phyloP scores from a whole-genome alignment of 2,113 vertebrate species.

The Jaculus jaculus region DNA sequence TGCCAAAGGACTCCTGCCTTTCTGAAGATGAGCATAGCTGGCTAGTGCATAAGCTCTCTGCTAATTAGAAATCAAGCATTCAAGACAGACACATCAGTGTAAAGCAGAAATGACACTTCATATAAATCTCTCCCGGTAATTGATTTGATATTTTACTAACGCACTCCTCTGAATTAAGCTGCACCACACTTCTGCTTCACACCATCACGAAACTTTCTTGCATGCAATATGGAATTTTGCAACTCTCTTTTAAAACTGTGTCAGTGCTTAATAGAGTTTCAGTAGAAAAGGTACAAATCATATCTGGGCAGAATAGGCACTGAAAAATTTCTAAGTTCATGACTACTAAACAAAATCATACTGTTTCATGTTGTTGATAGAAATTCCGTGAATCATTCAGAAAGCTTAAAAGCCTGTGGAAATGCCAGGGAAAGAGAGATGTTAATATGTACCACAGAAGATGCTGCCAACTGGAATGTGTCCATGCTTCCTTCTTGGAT shows the following conservation, averaged over 20 bases:
- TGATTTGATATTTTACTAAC: slow-evolving; percentile 75
- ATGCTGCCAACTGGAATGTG: background rate
- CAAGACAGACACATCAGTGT: slow-evolving; percentile 48
- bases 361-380: background rate
- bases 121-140: slow-evolving; percentile 69
- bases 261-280: slow-evolving; percentile 25
- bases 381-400: background rate
- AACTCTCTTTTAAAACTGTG: slow-evolving; percentile 65
- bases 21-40: background rate
- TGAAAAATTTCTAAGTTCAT: background rate
- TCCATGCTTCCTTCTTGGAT: background rate
- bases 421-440: background rate
- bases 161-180: slow-evolving; percentile 59
- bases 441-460: background rate
- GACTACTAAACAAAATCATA: background rate
- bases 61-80: slow-evolving; percentile 74
- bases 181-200: slow-evolving; percentile 17
- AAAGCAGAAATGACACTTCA: slow-evolving; percentile 67
- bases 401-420: background rate
- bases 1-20: background rate
- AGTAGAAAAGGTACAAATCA: background rate
- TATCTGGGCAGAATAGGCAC: background rate
- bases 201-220: slow-evolving; percentile 23
- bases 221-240: slow-evolving; percentile 52
- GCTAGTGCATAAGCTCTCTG: slow-evolving; percentile 37